phyloP scores from a whole-genome alignment of 2,113 vertebrate species.

The Murina feae region DNA sequence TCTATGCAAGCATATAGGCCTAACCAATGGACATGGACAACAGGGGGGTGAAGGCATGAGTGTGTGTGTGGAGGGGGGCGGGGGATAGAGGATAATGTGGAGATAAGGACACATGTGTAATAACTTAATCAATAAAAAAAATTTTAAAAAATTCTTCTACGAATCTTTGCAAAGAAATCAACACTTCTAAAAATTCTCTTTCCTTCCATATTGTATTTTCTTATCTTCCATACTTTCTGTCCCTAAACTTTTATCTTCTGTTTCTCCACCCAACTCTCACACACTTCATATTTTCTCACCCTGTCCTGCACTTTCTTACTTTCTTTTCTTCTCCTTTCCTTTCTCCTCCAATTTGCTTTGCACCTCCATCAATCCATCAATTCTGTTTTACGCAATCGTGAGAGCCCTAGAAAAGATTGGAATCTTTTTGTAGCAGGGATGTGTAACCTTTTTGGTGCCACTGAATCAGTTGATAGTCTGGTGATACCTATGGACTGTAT shows the following conservation, averaged over 20 bases:
- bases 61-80: no score
- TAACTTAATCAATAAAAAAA: no score
- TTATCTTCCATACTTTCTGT: background rate
- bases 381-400: background rate
- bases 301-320: background rate
- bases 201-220: background rate
- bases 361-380: background rate
- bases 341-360: background rate
- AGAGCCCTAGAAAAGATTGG: background rate
- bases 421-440: background rate
- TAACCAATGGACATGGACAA: no score
- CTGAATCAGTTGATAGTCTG: background rate
- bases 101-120: no score
- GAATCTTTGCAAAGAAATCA: background rate
- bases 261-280: background rate
- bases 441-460: background rate
- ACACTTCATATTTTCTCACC: background rate
- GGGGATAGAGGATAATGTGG: no score
- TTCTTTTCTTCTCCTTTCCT: background rate
- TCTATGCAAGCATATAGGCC: no score
- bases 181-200: background rate
- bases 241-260: background rate
- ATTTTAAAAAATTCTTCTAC: background rate
- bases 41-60: no score
- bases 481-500: background rate